Percentiles rank a stretch among this genome's conserved stretches.
Evolutionary conservation across 2,113 vertebrate genomes (phyloP).

Genomic region (Pachypanchax playfairii): DNA sequence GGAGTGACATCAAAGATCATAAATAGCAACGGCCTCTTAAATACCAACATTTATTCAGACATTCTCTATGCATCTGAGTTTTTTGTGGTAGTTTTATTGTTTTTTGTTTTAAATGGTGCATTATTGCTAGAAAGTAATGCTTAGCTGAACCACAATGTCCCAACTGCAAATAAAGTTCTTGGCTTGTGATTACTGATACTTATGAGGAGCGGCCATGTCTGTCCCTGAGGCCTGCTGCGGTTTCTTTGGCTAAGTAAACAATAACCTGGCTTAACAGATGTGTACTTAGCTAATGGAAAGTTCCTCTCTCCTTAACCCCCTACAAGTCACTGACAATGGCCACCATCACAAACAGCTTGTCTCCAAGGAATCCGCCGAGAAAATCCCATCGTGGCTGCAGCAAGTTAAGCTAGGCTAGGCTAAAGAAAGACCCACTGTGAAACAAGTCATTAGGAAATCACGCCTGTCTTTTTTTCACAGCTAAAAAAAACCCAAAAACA

Average conservation of each 20-base stretch:
- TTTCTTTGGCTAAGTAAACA: slow-evolving; percentile 76
- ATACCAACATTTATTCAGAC: background rate
- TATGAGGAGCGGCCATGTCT: slow-evolving; percentile 57
- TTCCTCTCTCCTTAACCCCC: slow-evolving; percentile 71
- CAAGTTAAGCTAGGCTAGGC: slow-evolving; percentile 58
- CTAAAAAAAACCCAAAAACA: background rate
- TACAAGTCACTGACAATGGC: slow-evolving; percentile 67
- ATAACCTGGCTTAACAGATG: slow-evolving; percentile 78
- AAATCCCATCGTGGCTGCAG: slow-evolving; percentile 42
- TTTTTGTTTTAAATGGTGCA: slow-evolving; percentile 21
- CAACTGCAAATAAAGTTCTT: slow-evolving; percentile 51
- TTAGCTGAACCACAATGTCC: slow-evolving; percentile 38
- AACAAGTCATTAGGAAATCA: slow-evolving; percentile 61
- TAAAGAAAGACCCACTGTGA: slow-evolving; percentile 55
- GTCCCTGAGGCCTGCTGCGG: slow-evolving; percentile 61
- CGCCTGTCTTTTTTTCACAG: slow-evolving; percentile 44
- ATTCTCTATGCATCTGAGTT: background rate
- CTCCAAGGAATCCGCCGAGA: slow-evolving; percentile 63
- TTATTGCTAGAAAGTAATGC: slow-evolving; percentile 11
- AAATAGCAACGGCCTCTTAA: slow-evolving; percentile 14
- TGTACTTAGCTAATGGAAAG: slow-evolving; percentile 80
- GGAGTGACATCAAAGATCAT: slow-evolving; percentile 59
- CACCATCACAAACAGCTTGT: slow-evolving; percentile 65
- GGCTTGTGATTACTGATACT: slow-evolving; percentile 51
- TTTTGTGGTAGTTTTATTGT: slow-evolving; percentile 29